Evolutionary conservation across 2,113 vertebrate species (phyloP), one percentile per base, ranked within the genome.

Genomic region (Psilopsiagon aymara): DNA sequence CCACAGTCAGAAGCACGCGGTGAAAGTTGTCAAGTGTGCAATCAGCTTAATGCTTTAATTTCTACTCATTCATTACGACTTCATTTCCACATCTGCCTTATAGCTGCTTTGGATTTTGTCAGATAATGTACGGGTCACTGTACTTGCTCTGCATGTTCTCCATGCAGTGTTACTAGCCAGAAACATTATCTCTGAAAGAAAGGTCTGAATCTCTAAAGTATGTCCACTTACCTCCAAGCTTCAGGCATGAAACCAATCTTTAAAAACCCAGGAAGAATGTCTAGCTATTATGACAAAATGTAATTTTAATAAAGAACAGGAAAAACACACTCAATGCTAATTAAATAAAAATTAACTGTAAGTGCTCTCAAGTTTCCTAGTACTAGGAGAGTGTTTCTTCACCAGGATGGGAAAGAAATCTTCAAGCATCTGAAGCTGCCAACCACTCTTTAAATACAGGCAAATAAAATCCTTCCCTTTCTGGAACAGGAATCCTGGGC

Each of bases 321-420:
- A 88, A 88, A 91, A 83, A 11, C 9, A 35, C 39, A 80, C 55
- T 89, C 92, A 53, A 59, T 1, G 2, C 18, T 90, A 95, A 92
- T 95, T 95, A 95, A 94, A 70, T 29, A 63, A 51, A 93, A 95
- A 94, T 90, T 70, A 88, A 73, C 52, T 82, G 84, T 25, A 89
- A 94, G 91, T 90, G 49, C 77, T 94, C 80, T 94, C 62, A 66
- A 76, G 63, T 25, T 89, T 80, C 75, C 29, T 12, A 37, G 53
- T 70, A 52, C 25, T 49, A 9, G 3, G 52, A 51, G 57, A 77
- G 18, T 25, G 3, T 44, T 92, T 49, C 46, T 69, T 82, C 79
- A 55, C 4, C 17, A 64, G 31, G 39, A 69, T 13, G 2, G 71
- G 82, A 85, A 92, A 81, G 39, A 75, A 86, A 86, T 75, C 62